Evolutionary conservation across 2,113 vertebrate genomes (phyloP).

Genomic region (Ptilonorhynchus violaceus): DNA sequence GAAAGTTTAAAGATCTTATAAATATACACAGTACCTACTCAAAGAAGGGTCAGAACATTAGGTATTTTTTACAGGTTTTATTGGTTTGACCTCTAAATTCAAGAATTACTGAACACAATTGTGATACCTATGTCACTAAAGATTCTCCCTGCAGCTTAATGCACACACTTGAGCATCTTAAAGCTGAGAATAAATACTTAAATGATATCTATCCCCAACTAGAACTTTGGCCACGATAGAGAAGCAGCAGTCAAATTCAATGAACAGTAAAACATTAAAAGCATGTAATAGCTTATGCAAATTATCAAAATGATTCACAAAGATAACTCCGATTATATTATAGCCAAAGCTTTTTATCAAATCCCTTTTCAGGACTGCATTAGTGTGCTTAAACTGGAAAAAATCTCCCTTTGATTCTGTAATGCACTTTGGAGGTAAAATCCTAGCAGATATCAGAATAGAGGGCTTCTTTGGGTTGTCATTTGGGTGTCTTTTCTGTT

Average conservation of each 20-base stretch:
- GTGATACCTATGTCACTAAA: neutral
- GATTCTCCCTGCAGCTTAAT: neutral
- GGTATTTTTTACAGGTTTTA: neutral
- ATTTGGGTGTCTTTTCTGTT: neutral
- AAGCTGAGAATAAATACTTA: neutral
- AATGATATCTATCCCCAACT: neutral
- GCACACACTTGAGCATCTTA: neutral
- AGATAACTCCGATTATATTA: neutral
- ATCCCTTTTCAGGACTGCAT: neutral
- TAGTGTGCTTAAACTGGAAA: neutral
- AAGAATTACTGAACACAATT: neutral
- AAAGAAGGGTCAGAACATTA: neutral
- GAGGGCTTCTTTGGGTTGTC: neutral
- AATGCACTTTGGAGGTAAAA: neutral
- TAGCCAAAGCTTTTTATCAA: neutral
- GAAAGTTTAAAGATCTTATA: neutral
- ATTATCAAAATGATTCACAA: neutral
- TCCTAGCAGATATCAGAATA: neutral
- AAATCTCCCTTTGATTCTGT: neutral
- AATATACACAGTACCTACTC: neutral
- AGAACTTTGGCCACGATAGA: neutral
- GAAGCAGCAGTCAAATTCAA: neutral
- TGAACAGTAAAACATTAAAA: neutral
- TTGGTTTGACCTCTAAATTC: neutral
- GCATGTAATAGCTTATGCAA: neutral